Base-by-base conservation (phyloP, 2,888 invertebrate species). In the Apodemia duryi region DNA sequence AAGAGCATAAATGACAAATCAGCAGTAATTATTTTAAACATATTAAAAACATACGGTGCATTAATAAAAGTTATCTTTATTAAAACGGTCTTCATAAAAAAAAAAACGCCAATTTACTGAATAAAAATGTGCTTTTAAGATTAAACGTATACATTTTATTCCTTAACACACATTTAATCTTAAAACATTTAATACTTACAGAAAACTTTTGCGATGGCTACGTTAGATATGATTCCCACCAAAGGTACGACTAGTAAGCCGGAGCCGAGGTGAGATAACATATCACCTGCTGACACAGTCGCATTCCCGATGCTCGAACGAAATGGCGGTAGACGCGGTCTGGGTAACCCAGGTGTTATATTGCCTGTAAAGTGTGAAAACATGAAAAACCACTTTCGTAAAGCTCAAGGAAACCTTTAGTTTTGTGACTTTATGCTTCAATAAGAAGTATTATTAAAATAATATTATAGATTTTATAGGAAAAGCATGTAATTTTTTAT, bases 161-260 rank as follows among this genome's bases (percentile, higher is more conserved):
- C 13, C 46, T 13, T 46, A 13, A 4, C 13, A 46, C 46, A 46
- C 11, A 46, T 46, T 46, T 13, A 46, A 46, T 13, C 46, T 46
- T 46, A 46, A 46, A 46, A 46, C 46, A 46, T 46, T 46, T 46
- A 63, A 61, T 69, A 92, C 94, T 94, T 88, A 96, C 96, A 94
- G 83, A 97, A 97, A 65, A 96, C 95, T 85, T 96, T 97, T n/a
- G 96, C 96, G 70, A 97, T 96, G 3, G 97, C 96, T 54, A 97
- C 94, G 72, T 96, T 95, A 63, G 95, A 95, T 62, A 97, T 93
- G 66, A 97, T 94, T 1, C 95, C 95, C 35, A 97, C 92, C 35
- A 97, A 82, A 0, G 97, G 96, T 2, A 96, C 94, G 4, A 97
- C 92, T 32, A 94, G 74, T 49, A 96, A 86, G 0, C 96, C 96